Evolutionary conservation across 2,888 invertebrate genomes (phyloP), one percentile per base, ranked within the genome.

Genomic region (Automeris io): DNA sequence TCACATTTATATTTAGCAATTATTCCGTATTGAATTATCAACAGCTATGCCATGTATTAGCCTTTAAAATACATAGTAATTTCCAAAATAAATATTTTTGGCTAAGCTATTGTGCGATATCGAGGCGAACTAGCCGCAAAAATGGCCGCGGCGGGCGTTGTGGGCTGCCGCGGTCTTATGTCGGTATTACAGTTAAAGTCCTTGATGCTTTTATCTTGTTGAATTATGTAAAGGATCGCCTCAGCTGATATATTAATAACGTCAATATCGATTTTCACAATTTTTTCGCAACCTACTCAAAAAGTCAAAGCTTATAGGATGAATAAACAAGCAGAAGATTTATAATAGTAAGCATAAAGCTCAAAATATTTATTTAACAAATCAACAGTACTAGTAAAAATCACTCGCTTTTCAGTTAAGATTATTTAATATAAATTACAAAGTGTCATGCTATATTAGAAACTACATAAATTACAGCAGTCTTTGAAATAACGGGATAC

Each of bases 1-100:
- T 62, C 48, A 52, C 65, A 69, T 70, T 75, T 78, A 80, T 76
- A 73, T 78, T 72, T 78, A 81, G 73, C 74, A 73, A 73, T 74
- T 70, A 72, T 66, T 62, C 60, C 59, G 55, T 59, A 58, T 61
- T 64, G 65, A 64, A 72, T 72, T 62, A 66, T 62, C 60, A 63
- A 63, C 69, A 81, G 75, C 65, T 79, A 61, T 78, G 75, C 73
- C 78, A 77, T n/a, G 16, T 11, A 25, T 16, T 18, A 29, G 18
- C 23, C n/a, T 23, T 5, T 22, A 22, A 34, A 13, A 4, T 13
- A 23, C 11, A 12, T 22, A 24, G 16, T 35, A 33, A 13, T 26
- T 26, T 13, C 3, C 12, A 7, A 26, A 26, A 16, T 29, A 29
- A n/a, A 16, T 29, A 26, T 38, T 33, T 33, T 43, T 34, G 31